Evolutionary conservation across 2,113 vertebrate genomes (phyloP), one percentile per base, ranked within the genome.

Genomic region (Ardeotis arabs): DNA sequence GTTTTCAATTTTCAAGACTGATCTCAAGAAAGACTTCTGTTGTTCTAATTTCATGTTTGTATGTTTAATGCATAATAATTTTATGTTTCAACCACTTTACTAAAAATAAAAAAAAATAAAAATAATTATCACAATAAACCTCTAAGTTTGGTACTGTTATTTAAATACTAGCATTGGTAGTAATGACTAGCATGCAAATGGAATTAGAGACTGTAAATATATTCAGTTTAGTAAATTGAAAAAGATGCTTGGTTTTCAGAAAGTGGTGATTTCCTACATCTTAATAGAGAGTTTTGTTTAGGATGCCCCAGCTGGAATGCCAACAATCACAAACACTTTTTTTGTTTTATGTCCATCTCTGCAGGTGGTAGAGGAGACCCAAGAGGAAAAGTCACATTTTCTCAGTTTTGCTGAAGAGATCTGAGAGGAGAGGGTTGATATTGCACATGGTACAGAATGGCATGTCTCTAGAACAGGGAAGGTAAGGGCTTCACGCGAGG

Each of bases 371-470:
- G 59, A 64, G 31, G 10, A 58, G 10, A 60, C 7, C 19, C 24
- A 37, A 44, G 47, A 49, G 6, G 10, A 53, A 39, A 44, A 47
- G 10, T 39, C 12, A 19, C 67, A 27, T n/a, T 80, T 86, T 39
- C 19, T 68, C 31, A 56, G 12, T 27, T 90, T 76, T 72, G 12
- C 15, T 5, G 3, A 62, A 68, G 39, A 69, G 31, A 41, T 47
- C 33, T 86, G 39, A 28, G 35, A 44, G 28, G 31, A 11, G 27
- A 83, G 22, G 7, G 17, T 49, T 49, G 17, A 33, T 10, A 6
- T 14, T 16, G 5, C 15, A 6, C 0, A 0, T 52, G 58, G 22
- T 29, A 10, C 25, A 53, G 60, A 77, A 55, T 29, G 27, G 20
- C 29, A 7, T 4, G 4, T 35, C n/a, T 79, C 24, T 66, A 24